Evolutionary conservation across 2,113 vertebrate species (phyloP), one percentile per base, ranked within the genome.

Genomic region (Monopterus albus): DNA sequence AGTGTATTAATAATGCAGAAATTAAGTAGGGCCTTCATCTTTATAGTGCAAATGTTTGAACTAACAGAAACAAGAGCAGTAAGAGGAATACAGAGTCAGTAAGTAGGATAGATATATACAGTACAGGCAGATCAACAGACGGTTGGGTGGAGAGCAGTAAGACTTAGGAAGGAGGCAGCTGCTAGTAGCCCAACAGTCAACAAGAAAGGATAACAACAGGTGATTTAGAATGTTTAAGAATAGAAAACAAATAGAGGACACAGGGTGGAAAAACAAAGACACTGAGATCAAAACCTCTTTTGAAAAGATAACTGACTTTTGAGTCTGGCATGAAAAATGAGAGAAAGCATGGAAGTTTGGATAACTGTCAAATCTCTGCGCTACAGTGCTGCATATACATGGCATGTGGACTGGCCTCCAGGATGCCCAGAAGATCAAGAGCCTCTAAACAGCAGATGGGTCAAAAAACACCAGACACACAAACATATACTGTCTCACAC

Each of bases 371-470:
- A 56, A 70, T 43, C 60, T 72, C 68, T 31, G 58, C 58, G 56
- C 47, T 28, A 23, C 67, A 47, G 69, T 14, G 51, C 56, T 43
- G 55, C 6, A 60, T 57, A 59, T 35, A 71, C 61, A 56, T 20
- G 28, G 51, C 67, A 67, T 51, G 77, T n/a, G 46, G 64, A 80
- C 23, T 12, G n/a, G 72, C 49, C 53, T 63, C 73, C 67, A 21
- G 72, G 81, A 74, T 42, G 53, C 57, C 56, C 55, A 18, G 33
- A 73, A 84, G 72, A 78, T 79, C 76, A 65, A 66, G 50, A 81
- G 67, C 42, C 63, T 79, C 68, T 66, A 36, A 78, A 82, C 43
- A 78, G 71, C 68, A 85, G 75, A 77, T 50, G 71, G 57, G 26
- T 39, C 7, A 18, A 63, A 46, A 36, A 43, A 65, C 20, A 25